Percentiles rank a stretch among this genome's conserved stretches.
These are phyloP conservation scores for Nematopogon swammerdamellus DNA, from an alignment of 2,888 invertebrate genomes.

Conservation along the genomic window DNA sequence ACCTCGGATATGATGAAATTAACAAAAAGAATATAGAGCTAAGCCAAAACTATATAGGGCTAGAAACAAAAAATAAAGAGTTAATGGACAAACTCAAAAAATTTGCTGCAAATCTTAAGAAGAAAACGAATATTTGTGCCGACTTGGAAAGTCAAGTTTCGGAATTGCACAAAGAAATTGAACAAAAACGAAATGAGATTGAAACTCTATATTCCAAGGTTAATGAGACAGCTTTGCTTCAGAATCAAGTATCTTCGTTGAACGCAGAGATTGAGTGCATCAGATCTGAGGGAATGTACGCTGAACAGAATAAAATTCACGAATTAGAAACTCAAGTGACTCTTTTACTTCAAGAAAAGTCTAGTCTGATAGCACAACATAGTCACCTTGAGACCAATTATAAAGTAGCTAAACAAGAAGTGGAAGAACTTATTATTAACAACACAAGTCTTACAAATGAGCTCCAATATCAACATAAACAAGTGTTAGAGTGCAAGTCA, in stretches of 20 bases:
- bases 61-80: constrained; percentile 64
- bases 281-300: not conserved
- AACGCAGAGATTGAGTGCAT: not conserved
- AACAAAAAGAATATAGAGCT: constrained; percentile 17
- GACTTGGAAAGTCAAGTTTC: constrained; percentile 59
- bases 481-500: constrained; percentile 23
- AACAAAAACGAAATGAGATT: constrained; percentile 2
- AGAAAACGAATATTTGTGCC: constrained; percentile 61
- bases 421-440: constrained; percentile 17
- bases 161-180: constrained; percentile 15
- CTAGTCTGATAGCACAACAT: constrained; percentile 23
- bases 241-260: constrained; percentile 4
- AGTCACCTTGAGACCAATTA: constrained; percentile 22
- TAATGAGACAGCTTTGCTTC: constrained; percentile 3
- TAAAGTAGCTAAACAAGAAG: constrained; percentile 20
- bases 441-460: constrained; percentile 20
- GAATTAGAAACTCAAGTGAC: not conserved
- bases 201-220: not conserved
- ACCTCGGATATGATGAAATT: constrained; percentile 7
- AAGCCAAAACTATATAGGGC: constrained; percentile 26
- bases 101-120: constrained; percentile 72
- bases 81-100: constrained; percentile 76
- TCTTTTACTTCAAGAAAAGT: constrained; percentile 25
- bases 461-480: constrained; percentile 22
- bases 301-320: not conserved